Base-by-base conservation (phyloP, 2,888 invertebrate species). In the Minunthozetes semirufus region DNA sequence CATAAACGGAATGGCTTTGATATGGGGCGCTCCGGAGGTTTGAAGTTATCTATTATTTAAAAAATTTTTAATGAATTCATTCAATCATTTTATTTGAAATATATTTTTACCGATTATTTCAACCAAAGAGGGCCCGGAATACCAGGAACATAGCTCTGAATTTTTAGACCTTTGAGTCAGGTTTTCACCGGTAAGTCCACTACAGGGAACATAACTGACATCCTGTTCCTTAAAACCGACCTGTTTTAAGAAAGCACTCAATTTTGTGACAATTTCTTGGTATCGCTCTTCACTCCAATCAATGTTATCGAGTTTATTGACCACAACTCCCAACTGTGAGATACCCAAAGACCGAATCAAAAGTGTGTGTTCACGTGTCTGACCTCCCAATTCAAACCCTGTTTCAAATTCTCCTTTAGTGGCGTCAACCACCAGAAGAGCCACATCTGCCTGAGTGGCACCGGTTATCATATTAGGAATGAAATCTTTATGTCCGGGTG, bases 391-490 rank as follows among this genome's bases (percentile, higher is more conserved):
- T 81, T 98, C 97, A 84, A 99, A 99, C 0, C 99, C 99, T 59
- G 97, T 94, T 84, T 99, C 99, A 84, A 99, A 99, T 85, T 99
- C 99, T 29, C 99, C 99, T 80, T 91, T 81, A 0, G 86, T 86
- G 0, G 97, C 94, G 86, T 99, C 98, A 0, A 99, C 92, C 0
- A 99, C 98, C 27, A 99, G 84, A 46, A 99, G 85, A 17, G 96
- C 97, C 0, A 94, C 97, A 85, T 99, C 99, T 1, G 99, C 99
- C 84, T 98, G 97, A 0, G 95, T 93, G 1, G 98, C 96, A 19
- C 98, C 98, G 17, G 92, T 93, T 79, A 99, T 99, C 98, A 99
- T 99, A 81, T 99, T 98, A 1, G 99, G 98, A 81, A 99, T 98
- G 82, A 99, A 99, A 83, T 99, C 99, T 82, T 93, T 95, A 83